phyloP scores from a whole-genome alignment of 2,888 invertebrate species.

The Malthinus seriepunctatus region DNA sequence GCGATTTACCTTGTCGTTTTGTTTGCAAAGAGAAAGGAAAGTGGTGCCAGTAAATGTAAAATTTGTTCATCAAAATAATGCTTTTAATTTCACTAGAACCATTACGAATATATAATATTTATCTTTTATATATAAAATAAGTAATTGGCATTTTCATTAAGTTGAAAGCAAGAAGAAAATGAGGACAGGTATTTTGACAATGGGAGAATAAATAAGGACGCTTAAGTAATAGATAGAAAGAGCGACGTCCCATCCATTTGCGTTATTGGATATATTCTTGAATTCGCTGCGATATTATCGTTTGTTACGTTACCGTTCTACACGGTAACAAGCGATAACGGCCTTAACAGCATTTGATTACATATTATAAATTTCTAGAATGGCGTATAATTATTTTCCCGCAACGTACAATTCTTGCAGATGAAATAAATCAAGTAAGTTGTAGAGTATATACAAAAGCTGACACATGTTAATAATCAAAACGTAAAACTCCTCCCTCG shows the following conservation, averaged over 20 bases:
- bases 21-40: too few relatives aligned
- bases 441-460: slow-evolving; percentile 29
- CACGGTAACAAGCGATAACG: slow-evolving; percentile 26
- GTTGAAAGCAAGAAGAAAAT: slow-evolving; percentile 37
- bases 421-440: slow-evolving; percentile 43
- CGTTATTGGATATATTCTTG: slow-evolving; percentile 41
- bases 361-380: slow-evolving; percentile 45
- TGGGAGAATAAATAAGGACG: slow-evolving; percentile 28
- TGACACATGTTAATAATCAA: slow-evolving; percentile 47
- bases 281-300: slow-evolving; percentile 31
- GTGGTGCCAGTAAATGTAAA: neutral
- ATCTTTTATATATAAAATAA: slow-evolving; percentile 32
- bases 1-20: too few relatives aligned
- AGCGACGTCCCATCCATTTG: slow-evolving; percentile 41
- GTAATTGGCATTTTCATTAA: slow-evolving; percentile 43
- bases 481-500: slow-evolving; percentile 40
- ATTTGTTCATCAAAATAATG: slow-evolving; percentile 13
- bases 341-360: slow-evolving; percentile 29
- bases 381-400: slow-evolving; percentile 44
- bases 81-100: slow-evolving; percentile 1
- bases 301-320: slow-evolving; percentile 18
- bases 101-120: slow-evolving; percentile 15
- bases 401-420: slow-evolving; percentile 36
- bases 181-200: slow-evolving; percentile 39
- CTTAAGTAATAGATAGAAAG: slow-evolving; percentile 32